Evolutionary conservation across 2,113 vertebrate genomes (phyloP), one percentile per base, ranked within the genome.

Genomic region (Rhinogobius similis): DNA sequence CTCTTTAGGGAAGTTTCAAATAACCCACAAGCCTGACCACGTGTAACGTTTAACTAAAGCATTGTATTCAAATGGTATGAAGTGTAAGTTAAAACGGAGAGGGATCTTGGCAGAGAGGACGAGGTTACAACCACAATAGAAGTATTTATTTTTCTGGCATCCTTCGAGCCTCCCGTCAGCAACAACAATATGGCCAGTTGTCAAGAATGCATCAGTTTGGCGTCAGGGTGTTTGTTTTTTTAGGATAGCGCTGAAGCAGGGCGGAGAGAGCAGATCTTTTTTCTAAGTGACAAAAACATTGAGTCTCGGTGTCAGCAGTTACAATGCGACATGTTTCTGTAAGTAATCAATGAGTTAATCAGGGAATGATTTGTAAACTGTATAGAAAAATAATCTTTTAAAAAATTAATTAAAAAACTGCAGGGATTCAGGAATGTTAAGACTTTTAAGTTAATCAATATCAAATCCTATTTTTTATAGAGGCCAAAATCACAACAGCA

Each of bases 141-240:
- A 61, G 68, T 66, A 76, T 85, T 78, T 61, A 72, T 78, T 79
- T 76, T 68, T 70, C 67, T 85, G 83, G 70, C 82, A 83, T 56
- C 29, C 53, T 71, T 78, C 41, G 39, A 62, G 73, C 77, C 75
- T 84, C 77, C 74, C 82, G 86, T 86, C 82, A 84, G 70, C 68
- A 84, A 62, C 82, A 67, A 75, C 14, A 70, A 85, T 76, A 82
- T 86, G 86, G 81, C 82, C 38, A 1, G 18, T 21, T 80, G 76
- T 90, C 82, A 90, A 89, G 82, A 90, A 89, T 87, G 82, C 39
- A 76, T 77, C 82, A 82, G 72, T 79, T 67, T 75, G 77, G 70
- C 72, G 0, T 69, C 55, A 39, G 75, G 46, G 1, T 81, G 83
- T 81, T 87, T 83, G 65, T 65, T 68, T 85, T 61, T 78, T 65